Conservation (phyloP, 2,113 vertebrate genomes). For the Strigops habroptila region DNA sequence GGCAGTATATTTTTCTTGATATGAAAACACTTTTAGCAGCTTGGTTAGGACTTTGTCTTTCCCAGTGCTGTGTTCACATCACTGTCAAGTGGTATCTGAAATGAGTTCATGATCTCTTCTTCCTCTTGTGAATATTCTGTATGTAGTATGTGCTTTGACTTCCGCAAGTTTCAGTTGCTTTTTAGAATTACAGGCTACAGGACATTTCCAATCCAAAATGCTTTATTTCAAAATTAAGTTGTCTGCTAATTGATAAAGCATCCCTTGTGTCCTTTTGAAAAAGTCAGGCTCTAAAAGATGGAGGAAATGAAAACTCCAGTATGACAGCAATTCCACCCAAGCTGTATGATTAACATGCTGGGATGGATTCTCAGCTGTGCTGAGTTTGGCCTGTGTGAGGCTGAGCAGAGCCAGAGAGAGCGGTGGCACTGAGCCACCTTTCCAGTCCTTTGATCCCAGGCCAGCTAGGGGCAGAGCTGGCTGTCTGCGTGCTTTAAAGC, state of each 20-base stretch:
- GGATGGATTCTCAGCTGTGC: constrained; percentile 63
- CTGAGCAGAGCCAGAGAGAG: constrained; percentile 45
- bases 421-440: constrained; percentile 49
- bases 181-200: not conserved
- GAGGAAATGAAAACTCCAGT: constrained; percentile 18
- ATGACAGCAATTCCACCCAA: constrained; percentile 18
- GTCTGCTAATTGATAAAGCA: not conserved
- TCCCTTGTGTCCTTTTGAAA: not conserved
- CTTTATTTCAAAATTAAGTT: not conserved
- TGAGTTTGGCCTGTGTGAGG: not conserved
- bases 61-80: not conserved
- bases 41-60: not conserved
- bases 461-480: constrained; percentile 31
- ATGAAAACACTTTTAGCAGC: not conserved
- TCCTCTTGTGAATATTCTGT: not conserved
- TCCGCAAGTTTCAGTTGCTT: not conserved
- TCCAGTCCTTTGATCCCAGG: constrained; percentile 39
- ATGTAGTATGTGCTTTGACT: fast-evolving
- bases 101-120: not conserved
- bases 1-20: not conserved
- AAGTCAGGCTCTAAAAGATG: not conserved
- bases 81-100: not conserved
- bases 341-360: constrained; percentile 26
- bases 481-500: not conserved
- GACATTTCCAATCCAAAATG: not conserved